These are phyloP conservation scores for Thripadectes ignobilis DNA, from an alignment of 2,797 vertebrate genomes.

Conservation along the genomic window DNA sequence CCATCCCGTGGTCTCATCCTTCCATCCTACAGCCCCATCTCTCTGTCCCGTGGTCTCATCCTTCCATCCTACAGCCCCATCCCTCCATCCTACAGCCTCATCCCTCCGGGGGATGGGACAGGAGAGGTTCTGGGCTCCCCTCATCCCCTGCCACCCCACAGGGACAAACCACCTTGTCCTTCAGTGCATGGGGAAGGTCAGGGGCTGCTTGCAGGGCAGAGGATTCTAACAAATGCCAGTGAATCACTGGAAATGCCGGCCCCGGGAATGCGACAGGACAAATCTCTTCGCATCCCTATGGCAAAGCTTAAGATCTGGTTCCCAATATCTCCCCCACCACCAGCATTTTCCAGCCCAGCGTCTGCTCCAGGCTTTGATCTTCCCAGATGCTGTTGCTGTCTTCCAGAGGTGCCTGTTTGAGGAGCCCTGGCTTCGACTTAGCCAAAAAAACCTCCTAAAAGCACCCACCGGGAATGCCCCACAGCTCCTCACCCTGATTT, in stretches of 20 bases:
- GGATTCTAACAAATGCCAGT: not conserved
- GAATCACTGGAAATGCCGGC: not conserved
- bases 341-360: not conserved
- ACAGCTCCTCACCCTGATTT: too few species aligned
- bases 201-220: not conserved
- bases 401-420: not conserved
- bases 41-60: fast-evolving
- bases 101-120: not conserved
- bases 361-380: slow-evolving; percentile 60
- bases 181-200: not conserved
- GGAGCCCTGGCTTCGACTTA: not conserved
- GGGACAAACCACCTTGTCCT: not conserved
- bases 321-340: slow-evolving; percentile 20
- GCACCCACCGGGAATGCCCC: not conserved
- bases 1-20: fast-evolving
- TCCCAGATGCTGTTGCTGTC: not conserved
- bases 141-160: not conserved
- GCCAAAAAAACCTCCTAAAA: not conserved
- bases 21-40: fast-evolving
- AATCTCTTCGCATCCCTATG: slow-evolving; percentile 47
- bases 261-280: not conserved
- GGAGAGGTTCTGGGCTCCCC: not conserved
- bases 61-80: fast-evolving
- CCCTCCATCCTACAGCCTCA: not conserved
- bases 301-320: slow-evolving; percentile 48